Conservation (phyloP, 2,797 vertebrate species). For the Discoglossus pictus region DNA sequence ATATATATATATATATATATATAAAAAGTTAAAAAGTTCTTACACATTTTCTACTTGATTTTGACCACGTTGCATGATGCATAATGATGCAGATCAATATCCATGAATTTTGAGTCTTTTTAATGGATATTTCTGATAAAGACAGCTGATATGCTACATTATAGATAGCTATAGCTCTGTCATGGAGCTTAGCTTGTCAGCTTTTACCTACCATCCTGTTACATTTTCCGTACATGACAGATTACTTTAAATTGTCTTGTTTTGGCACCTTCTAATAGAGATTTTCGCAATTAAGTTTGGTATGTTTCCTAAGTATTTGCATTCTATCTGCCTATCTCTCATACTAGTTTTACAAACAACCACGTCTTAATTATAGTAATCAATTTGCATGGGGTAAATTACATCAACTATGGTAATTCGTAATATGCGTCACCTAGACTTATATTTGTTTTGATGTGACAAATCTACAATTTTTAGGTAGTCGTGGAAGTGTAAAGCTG, state of each 20-base stretch:
- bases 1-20: too few species aligned
- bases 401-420: constrained; percentile 65
- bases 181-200: too few species aligned
- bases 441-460: constrained; percentile 63
- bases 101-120: too few species aligned
- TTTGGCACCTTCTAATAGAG: constrained; percentile 29
- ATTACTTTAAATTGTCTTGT: constrained; percentile 13
- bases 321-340: constrained; percentile 55
- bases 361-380: constrained; percentile 64
- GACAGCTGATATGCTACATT: too few species aligned
- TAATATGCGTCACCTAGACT: constrained; percentile 63
- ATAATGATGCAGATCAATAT: too few species aligned
- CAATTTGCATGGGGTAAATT: constrained; percentile 62
- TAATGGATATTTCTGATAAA: too few species aligned
- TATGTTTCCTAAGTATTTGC: constrained; percentile 22
- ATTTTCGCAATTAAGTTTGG: constrained; percentile 30
- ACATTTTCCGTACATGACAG: constrained; percentile 6
- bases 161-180: too few species aligned
- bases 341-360: constrained; percentile 57
- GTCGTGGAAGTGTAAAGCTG: constrained; percentile 56
- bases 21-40: too few species aligned
- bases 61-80: too few species aligned
- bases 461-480: constrained; percentile 67
- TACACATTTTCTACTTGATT: too few species aligned
- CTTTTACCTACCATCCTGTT: constrained; percentile 1